phyloP scores from a whole-genome alignment of 92 coral and sea anemone genomes.

The Anthopleura xanthogrammica region DNA sequence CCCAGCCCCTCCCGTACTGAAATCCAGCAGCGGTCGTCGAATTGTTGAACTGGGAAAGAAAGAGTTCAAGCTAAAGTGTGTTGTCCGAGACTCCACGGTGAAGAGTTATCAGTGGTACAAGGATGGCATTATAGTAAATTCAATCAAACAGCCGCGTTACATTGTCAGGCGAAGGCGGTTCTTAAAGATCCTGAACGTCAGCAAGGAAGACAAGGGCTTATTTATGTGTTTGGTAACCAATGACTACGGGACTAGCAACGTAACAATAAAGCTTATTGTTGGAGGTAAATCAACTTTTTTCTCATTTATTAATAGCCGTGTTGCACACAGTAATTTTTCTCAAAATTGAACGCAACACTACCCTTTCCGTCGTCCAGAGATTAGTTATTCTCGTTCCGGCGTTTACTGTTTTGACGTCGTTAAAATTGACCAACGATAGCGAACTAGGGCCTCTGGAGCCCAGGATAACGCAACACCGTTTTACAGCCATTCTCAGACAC shows the following conservation, averaged over 20 bases:
- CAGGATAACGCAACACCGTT: too few relatives aligned
- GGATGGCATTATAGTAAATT: constrained; percentile 17
- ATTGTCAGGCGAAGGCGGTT: constrained; percentile 21
- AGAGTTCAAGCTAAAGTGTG: constrained; percentile 40
- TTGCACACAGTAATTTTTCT: too few relatives aligned
- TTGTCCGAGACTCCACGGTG: constrained; percentile 7
- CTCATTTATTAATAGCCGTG: too few relatives aligned
- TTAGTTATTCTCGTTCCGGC: too few relatives aligned
- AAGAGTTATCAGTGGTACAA: constrained; percentile 49
- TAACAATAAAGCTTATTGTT: constrained; percentile 36
- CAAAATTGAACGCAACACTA: too few relatives aligned
- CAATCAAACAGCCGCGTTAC: constrained; percentile 5
- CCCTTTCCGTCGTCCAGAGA: too few relatives aligned
- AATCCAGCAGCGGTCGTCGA: constrained; percentile 10
- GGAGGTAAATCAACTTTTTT: constrained; percentile 16
- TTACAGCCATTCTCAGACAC: too few relatives aligned
- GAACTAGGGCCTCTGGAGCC: too few relatives aligned
- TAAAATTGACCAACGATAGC: too few relatives aligned
- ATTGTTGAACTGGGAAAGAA: constrained; percentile 44
- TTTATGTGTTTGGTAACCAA: constrained; percentile 41
- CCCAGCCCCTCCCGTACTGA: constrained; percentile 31
- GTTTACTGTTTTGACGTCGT: too few relatives aligned
- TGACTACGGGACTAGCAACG: constrained; percentile 26
- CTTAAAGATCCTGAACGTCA: constrained; percentile 46
- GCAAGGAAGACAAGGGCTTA: constrained; percentile 39